Percentiles rank a stretch among this genome's conserved stretches.
Conservation (phyloP, 2,888 invertebrate genomes). For the Drosophila stalkeri region DNA sequence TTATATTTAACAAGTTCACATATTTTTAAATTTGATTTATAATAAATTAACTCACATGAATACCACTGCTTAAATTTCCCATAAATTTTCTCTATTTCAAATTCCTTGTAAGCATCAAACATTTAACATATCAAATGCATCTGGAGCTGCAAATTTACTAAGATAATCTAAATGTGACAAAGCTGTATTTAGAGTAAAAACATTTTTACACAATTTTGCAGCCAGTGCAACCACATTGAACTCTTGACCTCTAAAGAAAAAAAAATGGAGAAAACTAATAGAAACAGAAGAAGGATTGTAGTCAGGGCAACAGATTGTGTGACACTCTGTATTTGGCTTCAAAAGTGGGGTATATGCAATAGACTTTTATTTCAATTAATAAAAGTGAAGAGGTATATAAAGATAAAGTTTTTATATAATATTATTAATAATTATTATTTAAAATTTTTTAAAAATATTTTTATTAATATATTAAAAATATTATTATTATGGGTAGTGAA, state of each 20-base stretch:
- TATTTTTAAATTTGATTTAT: not conserved
- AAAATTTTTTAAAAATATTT: no score
- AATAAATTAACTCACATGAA: not conserved
- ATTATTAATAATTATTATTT: no score
- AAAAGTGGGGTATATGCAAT: not conserved
- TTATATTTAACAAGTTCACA: not conserved
- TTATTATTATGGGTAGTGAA: no score
- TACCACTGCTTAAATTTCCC: not conserved
- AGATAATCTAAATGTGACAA: conserved; percentile 11
- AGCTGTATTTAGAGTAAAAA: not conserved
- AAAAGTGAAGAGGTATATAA: not conserved
- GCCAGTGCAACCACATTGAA: conserved; percentile 26
- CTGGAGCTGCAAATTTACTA: conserved; percentile 4
- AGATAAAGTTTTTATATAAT: not conserved
- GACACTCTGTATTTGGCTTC: not conserved
- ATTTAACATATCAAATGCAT: conserved; percentile 12
- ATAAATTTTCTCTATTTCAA: conserved; percentile 1
- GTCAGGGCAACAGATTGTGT: conserved; percentile 6
- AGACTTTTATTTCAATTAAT: no score
- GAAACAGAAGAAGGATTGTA: not conserved
- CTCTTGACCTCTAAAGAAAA: conserved; percentile 37
- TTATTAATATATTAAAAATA: no score
- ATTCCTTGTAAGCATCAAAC: not conserved
- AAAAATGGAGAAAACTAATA: not conserved
- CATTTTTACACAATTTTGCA: conserved; percentile 5